Evolutionary conservation across 2,888 invertebrate genomes (phyloP), one percentile per base, ranked within the genome.

Genomic region (Phyllotreta cruciferae): DNA sequence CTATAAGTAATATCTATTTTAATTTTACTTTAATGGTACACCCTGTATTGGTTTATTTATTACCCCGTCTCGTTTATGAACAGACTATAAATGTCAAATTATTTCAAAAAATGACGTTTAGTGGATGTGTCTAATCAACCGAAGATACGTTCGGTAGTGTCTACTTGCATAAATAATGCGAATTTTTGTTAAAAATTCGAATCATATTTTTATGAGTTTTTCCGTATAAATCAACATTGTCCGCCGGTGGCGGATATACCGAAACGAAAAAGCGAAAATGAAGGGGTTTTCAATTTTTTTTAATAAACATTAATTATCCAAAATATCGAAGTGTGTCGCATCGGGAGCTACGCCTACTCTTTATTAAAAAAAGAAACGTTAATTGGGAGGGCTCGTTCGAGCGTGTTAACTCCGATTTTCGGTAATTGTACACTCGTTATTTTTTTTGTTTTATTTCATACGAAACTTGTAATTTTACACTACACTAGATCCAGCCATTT

Each of bases 281-380:
- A 38, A 57, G 38, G 57, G 57, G n/a, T n/a, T 37, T 49, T 57
- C 9, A 13, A 49, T 44, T 49, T 34, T 47, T 36, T 49, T 49
- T 49, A 57, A 57, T 57, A 49, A 57, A 57, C 44, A 39, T 57
- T 14, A 38, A 57, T 57, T 49, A 57, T 57, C 47, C 36, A 42
- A 56, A 37, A 56, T 56, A 13, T 35, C 34, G 56, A 47, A 56
- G 37, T 56, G 47, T 56, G 56, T 55, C 55, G 44, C 38, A 13
- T 38, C 14, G 3, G n/a, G 8, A 6, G 54, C 5, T 35, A 8
- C n/a, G 36, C 52, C 41, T 34, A 42, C 10, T 34, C 11, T 34
- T 42, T 42, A 47, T 24, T 55, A 35, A 55, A 35, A 41, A 14
- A 47, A 14, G 11, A 47, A 47, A 47, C 14, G 9, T 47, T 47